Percentiles rank a stretch among this genome's conserved stretches.
Evolutionary conservation across 1,140 invertebrate genomes (phyloP).

Genomic region (Bombus picipes): DNA sequence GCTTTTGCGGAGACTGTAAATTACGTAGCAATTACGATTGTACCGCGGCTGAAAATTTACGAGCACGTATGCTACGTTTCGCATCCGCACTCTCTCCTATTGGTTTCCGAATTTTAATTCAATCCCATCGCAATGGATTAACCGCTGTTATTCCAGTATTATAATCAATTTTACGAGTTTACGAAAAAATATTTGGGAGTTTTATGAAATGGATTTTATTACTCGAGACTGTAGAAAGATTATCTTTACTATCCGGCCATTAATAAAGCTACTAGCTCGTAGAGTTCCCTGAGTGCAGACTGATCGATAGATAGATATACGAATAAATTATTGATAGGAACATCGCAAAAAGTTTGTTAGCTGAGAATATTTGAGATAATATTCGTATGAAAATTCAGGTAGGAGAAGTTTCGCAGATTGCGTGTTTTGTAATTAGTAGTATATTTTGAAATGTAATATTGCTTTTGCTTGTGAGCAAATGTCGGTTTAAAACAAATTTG

Average conservation of each 20-base stretch:
- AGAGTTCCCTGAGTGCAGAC: not conserved
- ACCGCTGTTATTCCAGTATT: not conserved
- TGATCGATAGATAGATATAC: constrained; percentile 27
- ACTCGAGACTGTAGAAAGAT: constrained; percentile 1
- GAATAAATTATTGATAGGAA: too few species aligned
- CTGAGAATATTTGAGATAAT: not conserved
- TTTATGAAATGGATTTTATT: not conserved
- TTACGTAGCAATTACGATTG: constrained; percentile 41
- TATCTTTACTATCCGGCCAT: not conserved
- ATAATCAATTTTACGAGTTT: constrained; percentile 10
- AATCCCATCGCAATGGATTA: constrained; percentile 16
- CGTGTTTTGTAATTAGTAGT: not conserved
- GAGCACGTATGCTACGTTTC: constrained; percentile 5
- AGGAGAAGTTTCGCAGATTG: not conserved
- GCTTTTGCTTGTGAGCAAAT: not conserved
- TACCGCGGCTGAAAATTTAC: constrained; percentile 42
- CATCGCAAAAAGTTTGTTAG: too few species aligned
- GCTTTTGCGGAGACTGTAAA: constrained; percentile 50
- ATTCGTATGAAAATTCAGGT: not conserved
- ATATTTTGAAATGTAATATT: not conserved
- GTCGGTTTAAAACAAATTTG: not conserved
- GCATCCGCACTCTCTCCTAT: constrained; percentile 16
- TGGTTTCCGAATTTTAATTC: constrained; percentile 57
- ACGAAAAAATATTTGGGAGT: constrained; percentile 10
- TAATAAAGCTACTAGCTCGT: constrained; percentile 1